These are phyloP conservation scores for Siniperca chuatsi DNA, from an alignment of 2,113 vertebrate genomes.

Conservation along the genomic window DNA sequence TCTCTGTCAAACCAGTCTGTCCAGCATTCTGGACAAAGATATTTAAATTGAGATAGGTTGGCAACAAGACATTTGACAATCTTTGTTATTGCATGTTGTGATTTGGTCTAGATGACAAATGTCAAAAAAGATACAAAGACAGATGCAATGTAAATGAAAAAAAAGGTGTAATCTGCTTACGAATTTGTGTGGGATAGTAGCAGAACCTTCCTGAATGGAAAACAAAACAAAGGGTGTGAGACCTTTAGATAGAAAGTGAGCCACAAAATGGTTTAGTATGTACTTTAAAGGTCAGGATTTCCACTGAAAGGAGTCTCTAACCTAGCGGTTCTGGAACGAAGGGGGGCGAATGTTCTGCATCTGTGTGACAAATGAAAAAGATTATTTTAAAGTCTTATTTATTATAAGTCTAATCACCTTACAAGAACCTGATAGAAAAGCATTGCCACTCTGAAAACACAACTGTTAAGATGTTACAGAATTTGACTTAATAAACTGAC, in stretches of 20 bases:
- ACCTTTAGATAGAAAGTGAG: not conserved
- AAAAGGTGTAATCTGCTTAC: slow-evolving; percentile 12
- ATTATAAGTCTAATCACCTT: no score
- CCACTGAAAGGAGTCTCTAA: not conserved
- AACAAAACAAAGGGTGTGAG: not conserved
- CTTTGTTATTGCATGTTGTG: not conserved
- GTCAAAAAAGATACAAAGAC: not conserved
- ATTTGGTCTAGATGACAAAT: not conserved
- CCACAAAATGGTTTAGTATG: not conserved
- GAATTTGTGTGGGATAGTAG: slow-evolving; percentile 6
- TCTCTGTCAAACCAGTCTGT: slow-evolving; percentile 72
- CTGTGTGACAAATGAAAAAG: not conserved
- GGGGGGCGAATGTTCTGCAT: not conserved
- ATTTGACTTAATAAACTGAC: not conserved
- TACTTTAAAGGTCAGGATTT: not conserved
- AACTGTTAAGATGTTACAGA: not conserved
- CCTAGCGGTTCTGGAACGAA: not conserved
- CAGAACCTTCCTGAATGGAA: not conserved
- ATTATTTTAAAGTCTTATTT: no score
- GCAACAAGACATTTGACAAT: not conserved
- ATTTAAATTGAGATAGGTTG: not conserved
- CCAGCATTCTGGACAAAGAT: slow-evolving; percentile 37
- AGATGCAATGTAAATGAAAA: not conserved
- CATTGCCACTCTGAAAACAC: not conserved
- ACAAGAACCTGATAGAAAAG: not conserved